A percentile compares a stretch with the other conserved stretches of the same genome.
phyloP scores from a whole-genome alignment of 2,113 vertebrate species.

The Procavia capensis region DNA sequence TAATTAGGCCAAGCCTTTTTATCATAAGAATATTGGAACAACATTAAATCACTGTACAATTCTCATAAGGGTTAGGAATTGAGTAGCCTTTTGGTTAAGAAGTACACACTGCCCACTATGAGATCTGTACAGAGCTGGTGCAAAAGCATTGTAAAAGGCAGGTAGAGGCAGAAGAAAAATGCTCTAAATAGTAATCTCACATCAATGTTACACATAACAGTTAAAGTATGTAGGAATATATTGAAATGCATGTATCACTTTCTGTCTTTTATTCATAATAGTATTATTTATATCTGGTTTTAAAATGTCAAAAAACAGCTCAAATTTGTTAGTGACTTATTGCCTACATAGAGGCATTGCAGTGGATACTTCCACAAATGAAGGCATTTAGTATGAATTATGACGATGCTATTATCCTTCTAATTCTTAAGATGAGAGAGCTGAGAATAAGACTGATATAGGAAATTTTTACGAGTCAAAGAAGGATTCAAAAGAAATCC shows the following conservation, averaged over 20 bases:
- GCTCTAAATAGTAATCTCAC: neutral
- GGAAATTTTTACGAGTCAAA: neutral
- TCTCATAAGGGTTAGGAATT: neutral
- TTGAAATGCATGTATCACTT: neutral
- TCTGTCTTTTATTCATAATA: neutral
- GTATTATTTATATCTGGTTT: neutral
- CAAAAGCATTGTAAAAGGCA: neutral
- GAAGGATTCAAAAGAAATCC: neutral
- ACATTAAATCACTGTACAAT: neutral
- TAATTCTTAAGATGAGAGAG: neutral
- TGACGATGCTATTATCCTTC: neutral
- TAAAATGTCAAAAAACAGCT: neutral
- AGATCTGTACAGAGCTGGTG: accelerated
- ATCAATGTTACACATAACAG: neutral
- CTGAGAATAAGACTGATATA: neutral
- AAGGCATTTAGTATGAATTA: neutral
- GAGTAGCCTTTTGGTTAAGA: neutral
- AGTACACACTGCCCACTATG: neutral
- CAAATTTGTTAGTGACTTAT: neutral
- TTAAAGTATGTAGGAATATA: neutral
- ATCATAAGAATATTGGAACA: neutral
- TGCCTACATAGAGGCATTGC: neutral
- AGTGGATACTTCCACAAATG: neutral
- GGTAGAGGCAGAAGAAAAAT: neutral
- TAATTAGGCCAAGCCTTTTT: neutral